Conservation (phyloP, 2,888 invertebrate species). For the Stratiomys singularior region DNA sequence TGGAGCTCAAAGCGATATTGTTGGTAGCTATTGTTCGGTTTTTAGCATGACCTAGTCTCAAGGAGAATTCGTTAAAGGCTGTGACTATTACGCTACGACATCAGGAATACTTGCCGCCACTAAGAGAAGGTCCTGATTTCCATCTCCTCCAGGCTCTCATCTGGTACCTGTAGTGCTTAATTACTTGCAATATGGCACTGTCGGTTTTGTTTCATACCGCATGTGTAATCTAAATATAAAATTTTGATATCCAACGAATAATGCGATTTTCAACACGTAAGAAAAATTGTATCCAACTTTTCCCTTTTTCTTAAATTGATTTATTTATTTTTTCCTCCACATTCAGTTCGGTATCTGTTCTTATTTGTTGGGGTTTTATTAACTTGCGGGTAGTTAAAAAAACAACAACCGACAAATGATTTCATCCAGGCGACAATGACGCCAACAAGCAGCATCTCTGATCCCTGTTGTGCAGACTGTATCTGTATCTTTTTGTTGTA, state of each 20-base stretch:
- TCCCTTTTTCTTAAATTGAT: background rate
- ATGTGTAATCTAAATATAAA: background rate
- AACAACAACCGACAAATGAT: background rate
- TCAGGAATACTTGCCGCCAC: too few species aligned
- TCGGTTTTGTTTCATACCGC: background rate
- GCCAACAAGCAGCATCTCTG: background rate
- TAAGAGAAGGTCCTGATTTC: too few species aligned
- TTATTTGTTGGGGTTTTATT: background rate
- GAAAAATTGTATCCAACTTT: conserved; percentile 9
- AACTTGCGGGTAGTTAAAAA: background rate
- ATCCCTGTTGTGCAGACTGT: too few species aligned
- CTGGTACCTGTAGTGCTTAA: background rate
- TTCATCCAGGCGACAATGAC: background rate
- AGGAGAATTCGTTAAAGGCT: too few species aligned
- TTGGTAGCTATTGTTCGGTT: too few species aligned
- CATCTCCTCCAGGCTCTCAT: background rate
- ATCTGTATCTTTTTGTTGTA: too few species aligned
- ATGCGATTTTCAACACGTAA: conserved; percentile 20
- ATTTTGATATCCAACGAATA: conserved; percentile 17
- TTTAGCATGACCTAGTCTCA: too few species aligned
- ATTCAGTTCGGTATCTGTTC: background rate
- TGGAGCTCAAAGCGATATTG: too few species aligned
- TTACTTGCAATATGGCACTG: background rate
- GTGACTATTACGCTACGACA: too few species aligned
- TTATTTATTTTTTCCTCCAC: background rate